These are phyloP conservation scores for Amiota minor DNA, from an alignment of 2,888 invertebrate species.

Conservation along the genomic window DNA sequence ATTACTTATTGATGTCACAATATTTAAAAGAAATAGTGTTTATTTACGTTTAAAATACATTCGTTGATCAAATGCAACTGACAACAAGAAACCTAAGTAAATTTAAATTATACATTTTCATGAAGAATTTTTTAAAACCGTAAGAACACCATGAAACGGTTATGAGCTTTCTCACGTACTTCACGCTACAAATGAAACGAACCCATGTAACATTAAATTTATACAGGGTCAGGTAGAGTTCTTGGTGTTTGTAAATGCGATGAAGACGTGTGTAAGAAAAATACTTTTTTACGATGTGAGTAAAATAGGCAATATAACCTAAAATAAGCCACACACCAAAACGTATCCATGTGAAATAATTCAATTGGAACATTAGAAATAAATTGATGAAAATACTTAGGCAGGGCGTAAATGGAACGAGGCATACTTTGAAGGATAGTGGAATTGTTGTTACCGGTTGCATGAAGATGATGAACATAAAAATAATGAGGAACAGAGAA, in stretches of 20 bases:
- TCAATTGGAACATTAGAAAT: slow-evolving; percentile 12
- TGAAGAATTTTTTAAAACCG: no score
- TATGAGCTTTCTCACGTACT: neutral
- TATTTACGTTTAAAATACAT: no score
- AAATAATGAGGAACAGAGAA: neutral
- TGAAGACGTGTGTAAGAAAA: slow-evolving; percentile 2
- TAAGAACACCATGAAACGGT: neutral
- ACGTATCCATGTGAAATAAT: neutral
- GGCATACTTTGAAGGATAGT: neutral
- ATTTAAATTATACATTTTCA: no score
- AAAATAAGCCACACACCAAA: neutral
- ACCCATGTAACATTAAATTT: no score
- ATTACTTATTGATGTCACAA: no score
- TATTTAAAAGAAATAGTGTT: no score
- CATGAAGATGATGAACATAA: neutral
- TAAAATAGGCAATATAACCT: slow-evolving; percentile 2
- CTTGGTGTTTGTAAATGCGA: neutral
- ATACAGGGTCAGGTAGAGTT: neutral
- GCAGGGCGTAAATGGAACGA: neutral
- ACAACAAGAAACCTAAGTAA: no score
- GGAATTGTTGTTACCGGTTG: neutral
- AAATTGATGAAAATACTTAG: neutral
- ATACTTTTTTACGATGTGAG: neutral
- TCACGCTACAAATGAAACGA: neutral
- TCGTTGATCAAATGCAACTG: no score